Evolutionary conservation across 2,113 vertebrate species (phyloP), one percentile per base, ranked within the genome.

Genomic region (Engraulis encrasicolus): DNA sequence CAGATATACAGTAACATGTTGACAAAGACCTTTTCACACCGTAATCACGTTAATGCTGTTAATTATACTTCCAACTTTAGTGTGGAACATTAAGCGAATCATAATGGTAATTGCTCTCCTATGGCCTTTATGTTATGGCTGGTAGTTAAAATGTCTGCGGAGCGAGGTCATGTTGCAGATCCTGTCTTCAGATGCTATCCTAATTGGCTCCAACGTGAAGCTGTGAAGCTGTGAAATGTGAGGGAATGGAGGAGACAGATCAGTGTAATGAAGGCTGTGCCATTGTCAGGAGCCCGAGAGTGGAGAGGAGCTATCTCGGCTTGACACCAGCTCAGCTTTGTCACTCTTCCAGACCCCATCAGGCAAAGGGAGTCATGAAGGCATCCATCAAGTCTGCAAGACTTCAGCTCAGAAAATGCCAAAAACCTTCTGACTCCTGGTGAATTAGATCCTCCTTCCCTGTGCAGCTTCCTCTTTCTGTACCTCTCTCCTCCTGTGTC

Each of bases 251-350:
- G 50, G 15, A 52, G 50, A 18, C 50, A 14, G 50, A 66, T 15
- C 7, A 31, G 58, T 27, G 58, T 66, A 66, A 66, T 31, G 23
- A 14, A 1, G 58, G 58, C 0, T 66, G 23, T n/a, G 58, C 31
- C 15, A 66, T 66, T 66, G 58, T 66, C 58, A 31, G 58, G 7
- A 66, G 58, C 23, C 23, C 31, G n/a, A n/a, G 58, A 31, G 58
- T 66, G 58, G n/a, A 31, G 58, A 66, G 0, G n/a, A 31, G 7
- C 23, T 89, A 78, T 84, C 77, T 87, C 52, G 11, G 12, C 23
- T 66, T 66, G 58, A 31, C 58, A 66, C 58, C n/a, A 66, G 58
- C 23, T 27, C 23, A 66, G 23, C 58, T 66, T 66, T 66, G 58
- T 23, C 58, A 71, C 49, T 78, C 74, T 23, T 14, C n/a, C 74